Conservation (phyloP, 2,113 vertebrate species). For the Pelecanoides urinatrix region DNA sequence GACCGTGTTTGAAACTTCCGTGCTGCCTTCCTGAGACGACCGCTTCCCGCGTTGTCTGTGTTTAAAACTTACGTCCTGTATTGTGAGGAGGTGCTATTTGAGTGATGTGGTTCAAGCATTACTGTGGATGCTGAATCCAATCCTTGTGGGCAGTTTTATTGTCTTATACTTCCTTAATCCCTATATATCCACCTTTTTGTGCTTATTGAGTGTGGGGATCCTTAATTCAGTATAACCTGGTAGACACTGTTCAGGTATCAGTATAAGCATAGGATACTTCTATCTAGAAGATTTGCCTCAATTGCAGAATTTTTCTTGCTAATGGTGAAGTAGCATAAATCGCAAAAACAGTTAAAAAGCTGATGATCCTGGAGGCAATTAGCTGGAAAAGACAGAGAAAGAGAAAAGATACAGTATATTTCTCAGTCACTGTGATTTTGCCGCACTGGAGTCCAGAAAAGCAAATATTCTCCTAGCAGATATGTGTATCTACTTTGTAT, state of each 20-base stretch:
- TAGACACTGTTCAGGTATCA: background rate
- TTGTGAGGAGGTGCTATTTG: background rate
- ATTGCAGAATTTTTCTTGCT: background rate
- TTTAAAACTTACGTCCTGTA: too few relatives aligned
- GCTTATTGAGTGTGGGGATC: background rate
- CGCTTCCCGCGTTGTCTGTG: too few relatives aligned
- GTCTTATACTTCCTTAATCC: background rate
- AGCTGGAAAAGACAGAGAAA: background rate
- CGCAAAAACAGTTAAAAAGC: background rate
- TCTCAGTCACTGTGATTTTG: background rate
- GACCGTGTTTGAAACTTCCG: too few relatives aligned
- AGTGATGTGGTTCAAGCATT: background rate
- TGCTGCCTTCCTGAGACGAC: too few relatives aligned
- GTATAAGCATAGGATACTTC: background rate
- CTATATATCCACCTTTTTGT: background rate
- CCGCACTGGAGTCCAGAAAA: background rate
- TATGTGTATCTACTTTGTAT: background rate
- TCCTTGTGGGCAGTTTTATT: background rate
- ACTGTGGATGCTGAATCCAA: background rate
- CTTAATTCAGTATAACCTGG: background rate
- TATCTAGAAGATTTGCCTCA: background rate
- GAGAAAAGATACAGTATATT: background rate
- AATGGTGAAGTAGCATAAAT: background rate
- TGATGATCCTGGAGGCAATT: background rate
- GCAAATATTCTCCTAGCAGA: background rate